Evolutionary conservation across 2,113 vertebrate species (phyloP), one percentile per base, ranked within the genome.

Genomic region (Theristicus caerulescens): DNA sequence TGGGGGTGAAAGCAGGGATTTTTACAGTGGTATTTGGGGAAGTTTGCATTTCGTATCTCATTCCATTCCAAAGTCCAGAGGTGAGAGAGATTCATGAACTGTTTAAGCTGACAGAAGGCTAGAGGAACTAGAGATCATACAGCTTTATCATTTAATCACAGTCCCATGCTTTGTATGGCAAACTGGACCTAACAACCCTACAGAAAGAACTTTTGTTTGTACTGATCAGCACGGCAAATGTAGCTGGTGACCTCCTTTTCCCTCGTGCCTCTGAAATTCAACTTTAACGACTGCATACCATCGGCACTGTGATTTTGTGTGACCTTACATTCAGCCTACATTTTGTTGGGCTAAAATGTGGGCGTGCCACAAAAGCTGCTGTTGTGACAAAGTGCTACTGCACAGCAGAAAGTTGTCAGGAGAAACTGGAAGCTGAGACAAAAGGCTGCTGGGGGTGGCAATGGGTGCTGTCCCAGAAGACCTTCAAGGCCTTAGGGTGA

Each of bases 11-110:
- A 86, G 26, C 77, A 90, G 18, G 24, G 87, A 82, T 77, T 96
- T 95, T 85, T 62, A 62, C 58, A 74, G 79, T 1, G 2, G 22
- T 55, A 62, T 92, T 13, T 86, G 27, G 47, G 49, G 40, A 84
- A 55, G 80, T 86, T 70, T 91, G 47, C 57, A 40, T 59, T 90
- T 94, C 8, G 4, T 76, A 82, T 85, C 84, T 93, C 47, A 42
- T 52, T 87, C 58, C 29, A 67, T 87, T 94, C 59, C 83, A 36
- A 96, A 96, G 86, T 88, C 49, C 91, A 88, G 65, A 92, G 80
- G 61, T 36, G 55, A 87, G 25, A 64, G 19, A 62, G 38, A 86
- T 78, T 92, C 2, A 66, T 38, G 13, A 88, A 70, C 64, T 72
- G 25, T 61, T 78, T 81, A 84, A 88, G 7, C 27, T 78, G 44